These are phyloP conservation scores for Neodiprion lecontei DNA, from an alignment of 1,140 invertebrate genomes.

Conservation along the genomic window DNA sequence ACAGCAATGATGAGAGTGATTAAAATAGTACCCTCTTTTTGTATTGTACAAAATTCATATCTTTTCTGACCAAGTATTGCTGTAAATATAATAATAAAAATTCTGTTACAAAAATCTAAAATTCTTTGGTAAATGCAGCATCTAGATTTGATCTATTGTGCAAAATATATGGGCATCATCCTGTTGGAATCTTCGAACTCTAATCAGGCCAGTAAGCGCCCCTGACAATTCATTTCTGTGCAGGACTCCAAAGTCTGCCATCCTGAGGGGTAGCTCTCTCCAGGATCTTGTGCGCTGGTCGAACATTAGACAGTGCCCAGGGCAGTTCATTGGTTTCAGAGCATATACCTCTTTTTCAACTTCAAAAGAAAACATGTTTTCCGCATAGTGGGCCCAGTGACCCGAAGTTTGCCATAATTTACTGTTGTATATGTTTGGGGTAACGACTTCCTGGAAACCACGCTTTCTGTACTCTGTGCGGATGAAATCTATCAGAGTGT, in stretches of 20 bases:
- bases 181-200: conserved; percentile 97
- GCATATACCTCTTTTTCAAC: conserved; percentile 98
- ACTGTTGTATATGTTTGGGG: conserved; percentile 96
- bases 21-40: neutral
- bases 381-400: conserved; percentile 98
- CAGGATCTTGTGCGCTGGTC: conserved; percentile 83
- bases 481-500: conserved; percentile 89
- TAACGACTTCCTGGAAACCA: conserved; percentile 96
- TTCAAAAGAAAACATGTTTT: conserved; percentile 98
- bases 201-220: conserved; percentile 92
- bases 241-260: conserved; percentile 98
- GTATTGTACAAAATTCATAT: too few species aligned
- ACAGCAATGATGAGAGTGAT: conserved; percentile 27
- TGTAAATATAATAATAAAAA: too few species aligned
- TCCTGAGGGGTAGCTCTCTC: conserved; percentile 91
- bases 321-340: conserved; percentile 99
- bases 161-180: conserved; percentile 99
- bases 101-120: too few species aligned
- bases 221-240: conserved; percentile 97
- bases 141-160: conserved; percentile 80
- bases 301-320: conserved; percentile 87
- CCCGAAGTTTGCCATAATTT: conserved; percentile 98
- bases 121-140: too few species aligned
- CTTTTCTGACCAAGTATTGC: too few species aligned
- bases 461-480: conserved; percentile 88